Conservation (phyloP, 2,888 invertebrate species). For the Acronicta leporina region DNA sequence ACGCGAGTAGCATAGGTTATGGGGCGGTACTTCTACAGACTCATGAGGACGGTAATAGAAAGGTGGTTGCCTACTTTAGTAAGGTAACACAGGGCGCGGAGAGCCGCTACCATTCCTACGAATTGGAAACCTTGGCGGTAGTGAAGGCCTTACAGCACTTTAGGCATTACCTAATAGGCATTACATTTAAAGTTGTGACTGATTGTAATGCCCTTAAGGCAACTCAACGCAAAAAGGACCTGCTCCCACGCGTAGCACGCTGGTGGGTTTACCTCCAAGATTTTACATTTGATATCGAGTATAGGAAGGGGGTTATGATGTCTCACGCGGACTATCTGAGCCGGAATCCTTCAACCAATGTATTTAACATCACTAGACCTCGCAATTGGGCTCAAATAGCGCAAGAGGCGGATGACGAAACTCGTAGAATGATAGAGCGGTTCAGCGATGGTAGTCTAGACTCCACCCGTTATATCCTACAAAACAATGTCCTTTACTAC, state of each 20-base stretch:
- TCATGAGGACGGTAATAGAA: slow-evolving; percentile 22
- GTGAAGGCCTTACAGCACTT: slow-evolving; percentile 47
- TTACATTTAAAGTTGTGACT: slow-evolving; percentile 14
- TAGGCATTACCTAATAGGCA: slow-evolving; percentile 44
- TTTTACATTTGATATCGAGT: slow-evolving; percentile 40
- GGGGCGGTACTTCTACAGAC: slow-evolving; percentile 36
- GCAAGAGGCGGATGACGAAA: too few relatives aligned
- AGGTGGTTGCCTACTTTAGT: slow-evolving; percentile 40
- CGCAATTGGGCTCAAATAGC: too few relatives aligned
- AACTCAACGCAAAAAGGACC: slow-evolving; percentile 9
- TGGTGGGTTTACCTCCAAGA: slow-evolving; percentile 31
- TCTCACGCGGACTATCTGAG: slow-evolving; percentile 19
- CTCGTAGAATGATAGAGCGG: too few relatives aligned
- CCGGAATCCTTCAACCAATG: too few relatives aligned
- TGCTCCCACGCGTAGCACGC: slow-evolving; percentile 17
- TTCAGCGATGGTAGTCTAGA: too few relatives aligned
- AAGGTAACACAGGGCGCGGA: slow-evolving; percentile 42
- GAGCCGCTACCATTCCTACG: slow-evolving; percentile 27
- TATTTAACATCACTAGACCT: too few relatives aligned
- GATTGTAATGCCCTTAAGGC: slow-evolving; percentile 32
- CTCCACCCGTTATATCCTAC: too few relatives aligned
- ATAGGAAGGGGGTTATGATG: slow-evolving; percentile 40
- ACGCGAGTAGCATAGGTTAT: slow-evolving; percentile 21
- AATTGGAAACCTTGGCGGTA: slow-evolving; percentile 32
- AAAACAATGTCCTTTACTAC: too few relatives aligned